These are phyloP conservation scores for Beaufortia kweichowensis DNA, from an alignment of 2,113 vertebrate species.

Conservation along the genomic window DNA sequence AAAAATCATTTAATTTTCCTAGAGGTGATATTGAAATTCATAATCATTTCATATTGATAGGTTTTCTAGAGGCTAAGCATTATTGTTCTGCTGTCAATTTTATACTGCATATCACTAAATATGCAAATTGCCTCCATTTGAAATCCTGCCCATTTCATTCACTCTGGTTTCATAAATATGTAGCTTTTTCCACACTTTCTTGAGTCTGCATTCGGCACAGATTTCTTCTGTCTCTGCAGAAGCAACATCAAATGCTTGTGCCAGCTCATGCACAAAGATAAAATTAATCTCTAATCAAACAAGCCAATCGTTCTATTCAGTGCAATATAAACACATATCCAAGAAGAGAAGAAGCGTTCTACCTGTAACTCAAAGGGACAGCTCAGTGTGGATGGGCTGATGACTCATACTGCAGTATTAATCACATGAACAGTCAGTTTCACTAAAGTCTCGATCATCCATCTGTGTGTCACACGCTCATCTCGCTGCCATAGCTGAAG, in stretches of 20 bases:
- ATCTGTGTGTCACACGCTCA: constrained; percentile 59
- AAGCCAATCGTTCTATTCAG: constrained; percentile 1
- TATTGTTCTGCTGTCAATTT: neutral
- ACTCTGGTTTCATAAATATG: neutral
- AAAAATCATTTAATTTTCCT: too few species aligned
- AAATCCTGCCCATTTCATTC: neutral
- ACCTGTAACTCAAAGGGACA: neutral
- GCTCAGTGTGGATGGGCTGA: constrained; percentile 27
- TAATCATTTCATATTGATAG: too few species aligned
- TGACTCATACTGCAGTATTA: constrained; percentile 54
- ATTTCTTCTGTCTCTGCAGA: neutral
- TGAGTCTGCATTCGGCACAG: neutral
- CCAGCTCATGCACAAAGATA: neutral
- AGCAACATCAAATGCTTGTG: too few species aligned
- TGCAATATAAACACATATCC: neutral
- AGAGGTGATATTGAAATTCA: too few species aligned
- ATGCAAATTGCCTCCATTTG: neutral
- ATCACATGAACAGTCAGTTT: constrained; percentile 49
- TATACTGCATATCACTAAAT: neutral
- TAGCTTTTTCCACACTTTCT: neutral
- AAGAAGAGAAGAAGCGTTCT: neutral
- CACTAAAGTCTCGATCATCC: constrained; percentile 34
- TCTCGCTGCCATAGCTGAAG: constrained; percentile 47
- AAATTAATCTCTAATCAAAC: neutral
- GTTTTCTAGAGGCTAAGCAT: too few species aligned